Percentiles rank a stretch among this genome's conserved stretches.
Conservation (phyloP, 2,113 vertebrate species). For the Nothoprocta perdicaria region DNA sequence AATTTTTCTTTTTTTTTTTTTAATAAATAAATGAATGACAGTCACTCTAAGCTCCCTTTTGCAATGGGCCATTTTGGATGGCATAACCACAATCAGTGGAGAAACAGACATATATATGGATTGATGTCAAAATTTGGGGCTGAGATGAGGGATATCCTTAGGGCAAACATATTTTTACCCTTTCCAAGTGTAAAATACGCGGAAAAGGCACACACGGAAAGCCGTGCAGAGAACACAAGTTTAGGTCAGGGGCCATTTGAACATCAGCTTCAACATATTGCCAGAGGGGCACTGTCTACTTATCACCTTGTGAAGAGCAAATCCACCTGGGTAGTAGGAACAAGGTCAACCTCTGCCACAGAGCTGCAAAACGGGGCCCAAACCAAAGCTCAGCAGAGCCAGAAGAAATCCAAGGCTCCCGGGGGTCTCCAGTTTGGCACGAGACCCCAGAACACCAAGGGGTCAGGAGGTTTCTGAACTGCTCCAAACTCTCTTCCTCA, state of each 20-base stretch:
- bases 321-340: not conserved
- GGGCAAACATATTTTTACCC: not conserved
- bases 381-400: not conserved
- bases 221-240: not conserved
- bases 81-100: not conserved
- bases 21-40: not conserved
- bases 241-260: not conserved
- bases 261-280: not conserved
- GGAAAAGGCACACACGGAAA: not conserved
- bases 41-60: not conserved
- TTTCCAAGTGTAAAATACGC: not conserved
- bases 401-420: not conserved
- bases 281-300: not conserved
- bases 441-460: not conserved
- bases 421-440: not conserved
- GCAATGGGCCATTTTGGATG: not conserved
- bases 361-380: not conserved
- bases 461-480: not conserved
- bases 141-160: accelerated
- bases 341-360: not conserved
- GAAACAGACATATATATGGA: not conserved
- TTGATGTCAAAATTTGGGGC: not conserved
- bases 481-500: not conserved
- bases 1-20: not conserved
- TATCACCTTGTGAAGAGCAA: not conserved